Percentiles rank a stretch among this genome's conserved stretches.
phyloP scores from a whole-genome alignment of 2,797 vertebrate genomes.

The Tauraco hartlaubi region DNA sequence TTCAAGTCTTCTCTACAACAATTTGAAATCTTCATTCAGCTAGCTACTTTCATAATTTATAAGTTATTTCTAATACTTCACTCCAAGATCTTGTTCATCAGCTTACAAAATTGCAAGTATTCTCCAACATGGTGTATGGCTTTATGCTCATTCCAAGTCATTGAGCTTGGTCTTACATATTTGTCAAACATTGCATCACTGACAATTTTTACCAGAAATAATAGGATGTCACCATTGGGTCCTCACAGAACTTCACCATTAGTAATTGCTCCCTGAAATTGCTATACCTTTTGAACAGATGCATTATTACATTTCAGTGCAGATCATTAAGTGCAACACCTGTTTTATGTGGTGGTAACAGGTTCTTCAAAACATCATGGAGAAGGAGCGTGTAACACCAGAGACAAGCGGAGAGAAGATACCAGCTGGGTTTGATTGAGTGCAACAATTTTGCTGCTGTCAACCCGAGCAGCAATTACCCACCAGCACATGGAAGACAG shows the following conservation, averaged over 20 bases:
- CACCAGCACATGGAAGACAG: not conserved
- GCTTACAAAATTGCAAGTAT: not conserved
- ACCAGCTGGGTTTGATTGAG: not conserved
- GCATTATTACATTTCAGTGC: not conserved
- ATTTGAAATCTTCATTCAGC: not conserved
- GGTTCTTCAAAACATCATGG: not conserved
- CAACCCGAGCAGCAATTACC: not conserved
- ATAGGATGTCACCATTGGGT: not conserved
- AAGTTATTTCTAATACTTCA: not conserved
- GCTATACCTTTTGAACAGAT: not conserved
- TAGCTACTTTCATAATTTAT: not conserved
- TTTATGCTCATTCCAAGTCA: not conserved
- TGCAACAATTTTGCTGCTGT: not conserved
- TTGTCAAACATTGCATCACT: not conserved
- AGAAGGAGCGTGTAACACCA: not conserved
- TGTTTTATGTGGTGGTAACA: not conserved
- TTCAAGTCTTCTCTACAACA: not conserved
- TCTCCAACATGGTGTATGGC: not conserved
- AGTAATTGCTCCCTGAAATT: not conserved
- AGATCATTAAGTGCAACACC: not conserved
- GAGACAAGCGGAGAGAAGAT: not conserved
- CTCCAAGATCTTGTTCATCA: not conserved
- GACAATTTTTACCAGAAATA: not conserved
- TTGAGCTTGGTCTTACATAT: not conserved
- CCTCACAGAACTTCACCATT: accelerated